Conservation (phyloP, 2,797 vertebrate genomes). For the Gallinago solitaria region DNA sequence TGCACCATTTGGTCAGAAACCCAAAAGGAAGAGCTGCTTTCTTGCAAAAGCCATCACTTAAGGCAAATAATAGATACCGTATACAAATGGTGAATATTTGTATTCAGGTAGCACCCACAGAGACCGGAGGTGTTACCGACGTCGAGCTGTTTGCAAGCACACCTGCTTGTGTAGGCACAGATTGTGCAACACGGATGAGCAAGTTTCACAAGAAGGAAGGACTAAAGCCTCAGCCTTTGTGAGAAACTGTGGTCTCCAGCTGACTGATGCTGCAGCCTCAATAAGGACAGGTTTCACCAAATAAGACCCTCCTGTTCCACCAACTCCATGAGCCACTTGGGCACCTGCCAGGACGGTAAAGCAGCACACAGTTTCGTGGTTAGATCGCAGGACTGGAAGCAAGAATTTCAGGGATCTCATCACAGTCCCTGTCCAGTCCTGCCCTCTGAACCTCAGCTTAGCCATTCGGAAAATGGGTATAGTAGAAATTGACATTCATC, state of each 20-base stretch:
- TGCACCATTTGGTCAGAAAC: accelerated
- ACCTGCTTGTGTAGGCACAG: not conserved
- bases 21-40: not conserved
- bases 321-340: not conserved
- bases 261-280: not conserved
- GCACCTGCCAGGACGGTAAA: not conserved
- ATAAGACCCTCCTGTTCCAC: not conserved
- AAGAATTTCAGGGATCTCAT: not conserved
- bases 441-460: not conserved
- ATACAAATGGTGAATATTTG: not conserved
- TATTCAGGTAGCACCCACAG: not conserved
- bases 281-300: not conserved
- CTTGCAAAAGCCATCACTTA: not conserved
- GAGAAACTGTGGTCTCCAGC: not conserved
- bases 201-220: not conserved
- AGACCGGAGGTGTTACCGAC: not conserved
- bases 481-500: not conserved
- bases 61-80: not conserved
- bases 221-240: not conserved
- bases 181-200: not conserved
- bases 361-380: accelerated
- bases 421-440: not conserved
- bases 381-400: not conserved
- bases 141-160: not conserved
- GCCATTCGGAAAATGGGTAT: not conserved